These are phyloP conservation scores for Mantis religiosa DNA, from an alignment of 2,888 invertebrate genomes.

Conservation along the genomic window DNA sequence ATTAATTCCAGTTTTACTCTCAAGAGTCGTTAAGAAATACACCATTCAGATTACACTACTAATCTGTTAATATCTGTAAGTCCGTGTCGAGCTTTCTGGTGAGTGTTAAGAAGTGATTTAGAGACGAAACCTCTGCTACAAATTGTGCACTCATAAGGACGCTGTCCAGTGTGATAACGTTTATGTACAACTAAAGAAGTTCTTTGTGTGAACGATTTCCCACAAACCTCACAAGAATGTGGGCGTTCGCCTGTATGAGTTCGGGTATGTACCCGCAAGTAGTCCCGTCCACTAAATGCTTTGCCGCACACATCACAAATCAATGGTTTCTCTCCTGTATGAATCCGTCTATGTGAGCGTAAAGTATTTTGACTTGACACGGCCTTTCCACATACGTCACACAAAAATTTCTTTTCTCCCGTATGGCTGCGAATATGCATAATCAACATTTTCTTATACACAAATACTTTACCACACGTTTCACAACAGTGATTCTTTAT, in stretches of 20 bases:
- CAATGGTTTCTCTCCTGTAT: constrained; percentile 53
- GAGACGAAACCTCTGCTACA: constrained; percentile 22
- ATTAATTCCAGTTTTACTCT: too few species aligned
- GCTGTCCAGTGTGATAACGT: constrained; percentile 24
- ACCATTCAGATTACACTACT: too few species aligned
- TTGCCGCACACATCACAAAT: constrained; percentile 55
- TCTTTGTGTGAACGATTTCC: constrained; percentile 46
- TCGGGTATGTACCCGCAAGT: constrained; percentile 52
- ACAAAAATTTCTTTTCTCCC: constrained; percentile 35
- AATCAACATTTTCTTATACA: constrained; percentile 36
- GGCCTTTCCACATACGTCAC: constrained; percentile 29
- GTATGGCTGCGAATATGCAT: constrained; percentile 39
- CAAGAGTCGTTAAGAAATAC: too few species aligned
- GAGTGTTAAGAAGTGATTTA: constrained; percentile 14
- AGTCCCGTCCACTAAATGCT: constrained; percentile 54
- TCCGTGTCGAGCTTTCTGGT: not conserved
- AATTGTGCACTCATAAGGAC: constrained; percentile 21
- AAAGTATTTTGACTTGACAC: constrained; percentile 34
- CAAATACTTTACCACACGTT: constrained; percentile 36
- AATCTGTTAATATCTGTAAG: not conserved
- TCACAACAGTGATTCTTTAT: constrained; percentile 37
- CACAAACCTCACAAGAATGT: constrained; percentile 54
- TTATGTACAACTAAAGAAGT: constrained; percentile 24
- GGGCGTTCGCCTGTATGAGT: constrained; percentile 55
- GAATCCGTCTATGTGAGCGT: constrained; percentile 36